phyloP scores from a whole-genome alignment of 92 coral and sea anemone genomes.

The Virgularia gustaviana region DNA sequence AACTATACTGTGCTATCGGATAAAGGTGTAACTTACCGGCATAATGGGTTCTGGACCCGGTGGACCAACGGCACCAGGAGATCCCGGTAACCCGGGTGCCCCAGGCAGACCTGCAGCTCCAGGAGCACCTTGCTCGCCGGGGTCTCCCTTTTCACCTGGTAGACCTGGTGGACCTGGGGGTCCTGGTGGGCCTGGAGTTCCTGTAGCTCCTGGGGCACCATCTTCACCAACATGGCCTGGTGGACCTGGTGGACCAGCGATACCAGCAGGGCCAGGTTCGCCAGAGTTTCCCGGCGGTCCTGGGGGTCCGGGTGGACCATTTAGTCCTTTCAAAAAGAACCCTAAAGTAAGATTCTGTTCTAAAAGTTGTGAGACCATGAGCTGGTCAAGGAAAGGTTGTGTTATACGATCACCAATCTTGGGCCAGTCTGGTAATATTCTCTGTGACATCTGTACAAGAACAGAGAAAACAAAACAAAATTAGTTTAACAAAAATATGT shows the following conservation, averaged over 20 bases:
- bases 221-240: conserved; percentile 99
- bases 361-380: conserved; percentile 98
- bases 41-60: conserved; percentile 93
- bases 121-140: conserved; percentile 98
- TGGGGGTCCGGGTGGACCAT: conserved; percentile 98
- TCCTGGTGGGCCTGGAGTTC: conserved; percentile 98
- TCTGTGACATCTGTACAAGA: conserved; percentile 68
- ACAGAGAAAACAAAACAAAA: not conserved
- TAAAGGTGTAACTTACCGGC: conserved; percentile 99
- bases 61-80: conserved; percentile 88
- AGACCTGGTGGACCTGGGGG: conserved; percentile 99
- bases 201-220: conserved; percentile 99
- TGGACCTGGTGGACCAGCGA: conserved; percentile 86
- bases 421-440: conserved; percentile 98
- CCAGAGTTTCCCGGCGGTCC: conserved; percentile 96
- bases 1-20: too few relatives aligned
- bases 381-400: conserved; percentile 96
- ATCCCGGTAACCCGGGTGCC: conserved; percentile 98
- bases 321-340: conserved; percentile 98
- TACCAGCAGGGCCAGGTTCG: conserved; percentile 90
- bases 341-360: conserved; percentile 99
- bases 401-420: conserved; percentile 99
- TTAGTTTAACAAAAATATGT: not conserved
- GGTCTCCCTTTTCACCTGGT: conserved; percentile 99
- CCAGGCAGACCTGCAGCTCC: conserved; percentile 99